Base-by-base conservation (phyloP, 2,888 invertebrate species). In the Sinotaia quadrata region DNA sequence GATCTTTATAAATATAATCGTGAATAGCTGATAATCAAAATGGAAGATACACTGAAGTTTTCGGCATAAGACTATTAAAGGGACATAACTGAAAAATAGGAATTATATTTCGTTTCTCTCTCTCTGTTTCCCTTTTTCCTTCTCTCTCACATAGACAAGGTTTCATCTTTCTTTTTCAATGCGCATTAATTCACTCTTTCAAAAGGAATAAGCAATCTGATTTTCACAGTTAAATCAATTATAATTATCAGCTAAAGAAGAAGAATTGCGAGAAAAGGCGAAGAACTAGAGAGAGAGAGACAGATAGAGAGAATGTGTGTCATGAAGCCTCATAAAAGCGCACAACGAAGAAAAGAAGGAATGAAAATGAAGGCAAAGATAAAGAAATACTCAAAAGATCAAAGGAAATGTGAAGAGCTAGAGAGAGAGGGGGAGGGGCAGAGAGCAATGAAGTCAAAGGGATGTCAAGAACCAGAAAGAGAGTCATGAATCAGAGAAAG, bases 371-470 rank as follows among this genome's bases (percentile, higher is more conserved):
- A 7, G 34, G 31, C 31, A n/a, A 31, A 34, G n/a, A n/a, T 33
- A n/a, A 31, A n/a, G 34, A n/a, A 54, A 34, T 33, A 34, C 15
- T 18, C 15, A 34, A 54, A n/a, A 54, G 4, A 54, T 31, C 3
- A 24, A 54, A 34, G n/a, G n/a, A n/a, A n/a, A n/a, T n/a, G n/a
- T n/a, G n/a, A n/a, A n/a, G n/a, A n/a, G n/a, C n/a, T n/a, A n/a
- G n/a, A n/a, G n/a, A n/a, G n/a, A n/a, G n/a, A 29, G 54, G 34
- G 33, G 21, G 56, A 56, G 54, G 34, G 54, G 18, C 18, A 54
- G 54, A 54, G 31, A 52, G 52, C 7, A 31, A 52, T 27, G 29
- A 31, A 24, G 52, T 29, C 27, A 24, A 31, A 52, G 52, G 15
- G 52, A 52, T 27, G 10, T 27, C 27, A 31, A 52, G 52, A 52